Evolutionary conservation across 2,113 vertebrate genomes (phyloP).

Genomic region (Rhagologus leucostigma): DNA sequence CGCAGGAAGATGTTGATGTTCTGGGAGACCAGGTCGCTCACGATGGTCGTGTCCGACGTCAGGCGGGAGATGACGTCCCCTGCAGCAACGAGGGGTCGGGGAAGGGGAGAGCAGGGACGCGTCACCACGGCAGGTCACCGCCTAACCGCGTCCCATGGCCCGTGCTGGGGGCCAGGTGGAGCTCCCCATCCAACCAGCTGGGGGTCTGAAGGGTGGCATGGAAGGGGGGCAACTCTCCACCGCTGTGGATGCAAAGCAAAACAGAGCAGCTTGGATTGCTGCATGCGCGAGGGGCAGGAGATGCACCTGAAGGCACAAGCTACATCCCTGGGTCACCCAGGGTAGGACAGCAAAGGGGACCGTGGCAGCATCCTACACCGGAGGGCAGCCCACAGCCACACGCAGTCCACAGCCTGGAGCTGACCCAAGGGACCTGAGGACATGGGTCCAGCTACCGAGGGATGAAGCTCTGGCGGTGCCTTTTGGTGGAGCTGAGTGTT

Average conservation of each 20-base stretch:
- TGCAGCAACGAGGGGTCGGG: constrained; percentile 36
- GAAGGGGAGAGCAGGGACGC: background rate
- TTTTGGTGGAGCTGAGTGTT: background rate
- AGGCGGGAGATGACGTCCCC: constrained; percentile 95
- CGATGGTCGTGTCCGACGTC: constrained; percentile 92
- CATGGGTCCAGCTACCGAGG: background rate
- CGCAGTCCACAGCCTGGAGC: background rate
- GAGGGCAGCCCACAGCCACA: background rate
- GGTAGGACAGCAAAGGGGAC: background rate
- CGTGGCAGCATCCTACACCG: fast-evolving
- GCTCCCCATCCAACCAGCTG: background rate
- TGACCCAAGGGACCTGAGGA: background rate
- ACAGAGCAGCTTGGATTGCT: background rate
- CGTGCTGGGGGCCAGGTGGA: background rate
- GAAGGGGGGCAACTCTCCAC: background rate
- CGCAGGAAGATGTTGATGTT: constrained; percentile 94
- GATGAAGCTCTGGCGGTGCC: background rate
- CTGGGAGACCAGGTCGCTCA: constrained; percentile 92
- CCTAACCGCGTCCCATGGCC: fast-evolving
- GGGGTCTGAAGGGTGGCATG: background rate
- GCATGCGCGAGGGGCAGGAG: background rate
- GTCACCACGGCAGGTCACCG: background rate
- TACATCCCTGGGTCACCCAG: background rate
- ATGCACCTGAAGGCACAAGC: background rate
- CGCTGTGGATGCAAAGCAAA: background rate